Base-by-base conservation (phyloP, 2,888 invertebrate species). In the Epinotia brunnichana region DNA sequence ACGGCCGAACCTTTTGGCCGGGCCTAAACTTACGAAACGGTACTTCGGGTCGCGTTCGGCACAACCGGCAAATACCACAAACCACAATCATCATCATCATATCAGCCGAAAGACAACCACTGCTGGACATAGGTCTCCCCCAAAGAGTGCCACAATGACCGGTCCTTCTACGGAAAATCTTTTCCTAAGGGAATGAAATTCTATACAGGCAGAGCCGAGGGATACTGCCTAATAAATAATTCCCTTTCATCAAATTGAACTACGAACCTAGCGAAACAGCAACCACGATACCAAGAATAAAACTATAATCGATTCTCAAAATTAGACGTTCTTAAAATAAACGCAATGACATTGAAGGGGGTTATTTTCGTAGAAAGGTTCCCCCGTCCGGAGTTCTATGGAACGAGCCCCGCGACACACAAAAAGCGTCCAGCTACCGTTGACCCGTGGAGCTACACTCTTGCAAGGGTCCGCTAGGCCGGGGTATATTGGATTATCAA, bases 341-440 rank as follows among this genome's bases (percentile, higher is more conserved):
- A 64, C 64, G 51, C 62, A 64, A 19, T 64, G 64, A 64, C 64
- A 64, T 64, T 64, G 64, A 61, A 61, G 51, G 62, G 64, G 64
- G 53, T 64, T 64, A 64, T 64, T 64, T 64, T 64, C 64, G 64
- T 39, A 64, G 64, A 64, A 64, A 21, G 54, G 64, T 54, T 21
- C 64, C 64, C 64, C 15, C 19, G 48, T 54, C 19, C 19, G 39
- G 54, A 39, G 35, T 64, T 64, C 64, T 64, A 39, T 64, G 64
- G 54, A 64, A 11, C 53, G 54, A 39, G 54, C 54, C 64, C 53
- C 54, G 51, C 11, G 62, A 2, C 21, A 39, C 53, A 54, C 64
- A 64, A 53, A 64, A 53, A 63, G 7, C 9, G 39, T 15, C 64
- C 54, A 54, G 19, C n/a, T n/a, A 15, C 9, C 10, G 5, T 0